Evolutionary conservation across 2,888 invertebrate genomes (phyloP), one percentile per base, ranked within the genome.

Genomic region (Horisme vitalbata): DNA sequence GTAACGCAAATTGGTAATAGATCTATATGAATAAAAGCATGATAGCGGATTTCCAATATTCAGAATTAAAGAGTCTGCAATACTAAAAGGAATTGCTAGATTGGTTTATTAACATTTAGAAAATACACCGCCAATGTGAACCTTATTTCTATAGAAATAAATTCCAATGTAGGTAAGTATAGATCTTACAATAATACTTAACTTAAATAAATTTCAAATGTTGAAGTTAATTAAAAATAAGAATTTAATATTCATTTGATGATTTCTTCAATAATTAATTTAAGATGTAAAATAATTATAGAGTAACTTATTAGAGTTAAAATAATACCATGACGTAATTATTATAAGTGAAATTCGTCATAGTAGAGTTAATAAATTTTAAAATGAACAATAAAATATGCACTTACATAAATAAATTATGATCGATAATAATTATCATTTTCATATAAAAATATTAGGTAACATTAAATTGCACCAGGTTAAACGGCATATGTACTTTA

Each of bases 311-410:
- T 15, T 33, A 51, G 43, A 20, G 31, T 12, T 51, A 46, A 47
- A 54, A 37, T 43, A 45, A 49, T 33, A 45, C 44, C 39, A 55
- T 53, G 57, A 57, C 57, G 57, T 57, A 57, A 57, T 55, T 52
- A 45, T 43, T 26, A 14, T 51, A 52, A 26, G 18, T 4, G 1
- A 18, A 9, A 15, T 3, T 9, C n/a, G n/a, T n/a, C n/a, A n/a
- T 1, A 23, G n/a, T n/a, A n/a, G 1, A 23, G 2, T 21, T n/a
- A n/a, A 23, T 3, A 23, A n/a, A 15, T 15, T 15, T 15, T 15
- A 15, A 15, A 15, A 15, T 4, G 15, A 5, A 4, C 3, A 15
- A 18, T 18, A 18, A 18, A 18, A 18, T 18, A 5, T 2, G 18
- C n/a, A n/a, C n/a, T n/a, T n/a, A n/a, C n/a, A n/a, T n/a, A n/a